phyloP scores from a whole-genome alignment of 2,888 invertebrate genomes.

The Baronia brevicornis region DNA sequence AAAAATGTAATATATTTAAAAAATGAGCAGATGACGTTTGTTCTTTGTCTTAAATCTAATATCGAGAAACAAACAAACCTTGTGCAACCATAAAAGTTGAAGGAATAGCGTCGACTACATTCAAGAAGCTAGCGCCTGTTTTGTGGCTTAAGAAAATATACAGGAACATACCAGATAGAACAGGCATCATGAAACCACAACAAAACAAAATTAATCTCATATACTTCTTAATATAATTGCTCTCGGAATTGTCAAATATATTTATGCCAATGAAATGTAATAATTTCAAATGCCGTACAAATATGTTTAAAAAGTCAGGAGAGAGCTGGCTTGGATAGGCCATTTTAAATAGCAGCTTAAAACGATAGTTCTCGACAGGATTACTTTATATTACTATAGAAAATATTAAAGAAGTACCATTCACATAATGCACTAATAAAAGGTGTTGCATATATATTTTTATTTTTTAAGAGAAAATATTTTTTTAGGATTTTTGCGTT shows the following conservation, averaged over 20 bases:
- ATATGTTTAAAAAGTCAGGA: constrained; percentile 18
- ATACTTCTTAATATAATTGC: constrained; percentile 9
- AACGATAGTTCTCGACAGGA: too few relatives aligned
- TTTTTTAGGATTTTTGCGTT: too few relatives aligned
- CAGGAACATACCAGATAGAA: constrained; percentile 18
- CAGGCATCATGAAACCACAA: constrained; percentile 9
- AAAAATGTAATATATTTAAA: too few relatives aligned
- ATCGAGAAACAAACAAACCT: too few relatives aligned
- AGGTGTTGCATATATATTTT: too few relatives aligned
- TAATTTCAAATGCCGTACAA: constrained; percentile 19
- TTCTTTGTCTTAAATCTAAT: too few relatives aligned
- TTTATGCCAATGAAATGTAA: constrained; percentile 21
- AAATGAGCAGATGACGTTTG: too few relatives aligned
- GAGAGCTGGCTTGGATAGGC: constrained; percentile 15
- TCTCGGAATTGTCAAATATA: constrained; percentile 19
- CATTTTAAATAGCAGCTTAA: too few relatives aligned
- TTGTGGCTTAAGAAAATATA: constrained; percentile 18
- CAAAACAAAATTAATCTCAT: constrained; percentile 13
- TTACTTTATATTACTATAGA: too few relatives aligned
- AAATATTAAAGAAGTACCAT: too few relatives aligned
- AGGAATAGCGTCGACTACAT: constrained; percentile 22
- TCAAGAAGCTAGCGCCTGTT: constrained; percentile 21
- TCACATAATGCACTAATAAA: too few relatives aligned
- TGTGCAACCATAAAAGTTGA: constrained; percentile 18
- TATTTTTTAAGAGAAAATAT: too few relatives aligned